Evolutionary conservation across 2,113 vertebrate genomes (phyloP).

Genomic region (Chaetodon trifascialis): DNA sequence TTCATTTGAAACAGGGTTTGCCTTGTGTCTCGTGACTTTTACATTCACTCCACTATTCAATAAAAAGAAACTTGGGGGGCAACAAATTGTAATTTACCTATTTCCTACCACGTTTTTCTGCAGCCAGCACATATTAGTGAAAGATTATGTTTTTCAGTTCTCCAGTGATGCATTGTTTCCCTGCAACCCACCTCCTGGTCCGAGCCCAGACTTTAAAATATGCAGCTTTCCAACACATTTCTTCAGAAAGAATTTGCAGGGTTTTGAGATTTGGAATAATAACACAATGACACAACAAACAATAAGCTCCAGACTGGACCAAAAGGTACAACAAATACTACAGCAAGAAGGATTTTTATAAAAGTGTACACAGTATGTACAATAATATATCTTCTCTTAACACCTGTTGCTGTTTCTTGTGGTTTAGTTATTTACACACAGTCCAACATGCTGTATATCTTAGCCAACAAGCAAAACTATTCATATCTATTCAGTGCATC

Average conservation of each 20-base stretch:
- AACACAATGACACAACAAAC: constrained; percentile 1
- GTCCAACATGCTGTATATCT: neutral
- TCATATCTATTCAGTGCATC: constrained; percentile 15
- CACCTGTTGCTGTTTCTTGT: neutral
- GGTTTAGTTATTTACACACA: neutral
- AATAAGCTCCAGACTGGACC: neutral
- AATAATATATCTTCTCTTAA: neutral
- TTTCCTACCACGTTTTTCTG: neutral
- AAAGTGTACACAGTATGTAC: neutral
- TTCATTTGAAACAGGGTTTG: neutral
- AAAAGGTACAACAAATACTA: neutral
- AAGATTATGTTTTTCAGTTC: neutral
- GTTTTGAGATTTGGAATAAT: neutral
- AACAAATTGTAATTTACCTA: neutral
- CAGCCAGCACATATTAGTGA: neutral
- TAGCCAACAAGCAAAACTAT: neutral
- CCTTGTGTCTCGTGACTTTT: neutral
- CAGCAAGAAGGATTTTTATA: neutral
- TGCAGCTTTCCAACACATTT: constrained; percentile 10
- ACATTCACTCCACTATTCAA: neutral
- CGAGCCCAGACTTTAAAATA: constrained; percentile 6
- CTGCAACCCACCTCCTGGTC: constrained; percentile 1
- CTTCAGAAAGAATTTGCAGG: constrained; percentile 18
- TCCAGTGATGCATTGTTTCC: neutral
- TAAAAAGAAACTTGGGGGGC: neutral